Percentiles rank a stretch among this genome's conserved stretches.
Evolutionary conservation across 2,797 vertebrate species (phyloP).

Genomic region (Sebastes hubbsi): DNA sequence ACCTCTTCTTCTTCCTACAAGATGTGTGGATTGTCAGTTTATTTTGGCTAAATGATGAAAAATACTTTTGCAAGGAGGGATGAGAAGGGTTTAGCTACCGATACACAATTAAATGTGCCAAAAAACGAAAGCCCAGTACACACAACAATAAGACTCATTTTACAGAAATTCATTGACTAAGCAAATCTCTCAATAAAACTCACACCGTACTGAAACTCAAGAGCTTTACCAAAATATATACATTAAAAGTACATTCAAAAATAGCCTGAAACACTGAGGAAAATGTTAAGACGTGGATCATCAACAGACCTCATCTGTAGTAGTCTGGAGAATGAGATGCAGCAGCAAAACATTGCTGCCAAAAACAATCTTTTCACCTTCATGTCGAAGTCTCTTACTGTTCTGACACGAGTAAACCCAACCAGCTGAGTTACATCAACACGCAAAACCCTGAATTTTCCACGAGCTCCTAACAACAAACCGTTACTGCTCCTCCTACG

Average conservation of each 20-base stretch:
- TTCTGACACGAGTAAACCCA: not conserved
- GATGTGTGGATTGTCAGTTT: not conserved
- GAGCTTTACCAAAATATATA: not conserved
- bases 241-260: not conserved
- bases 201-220: not conserved
- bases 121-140: not conserved
- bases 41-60: not conserved
- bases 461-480: not conserved
- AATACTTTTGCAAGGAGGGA: not conserved
- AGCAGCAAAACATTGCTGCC: slow-evolving; percentile 69
- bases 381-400: slow-evolving; percentile 27
- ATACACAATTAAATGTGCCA: not conserved
- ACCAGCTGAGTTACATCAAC: slow-evolving; percentile 6
- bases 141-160: not conserved
- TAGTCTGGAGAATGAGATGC: slow-evolving; percentile 59
- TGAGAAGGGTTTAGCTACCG: not conserved
- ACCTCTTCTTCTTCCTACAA: not conserved
- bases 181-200: not conserved
- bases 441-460: slow-evolving; percentile 42
- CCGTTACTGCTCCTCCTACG: not conserved
- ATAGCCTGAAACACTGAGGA: not conserved
- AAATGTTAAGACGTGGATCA: not conserved
- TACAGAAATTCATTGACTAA: not conserved
- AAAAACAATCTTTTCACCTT: slow-evolving; percentile 56
- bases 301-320: slow-evolving; percentile 66